Percentiles rank a stretch among this genome's conserved stretches.
phyloP scores from a whole-genome alignment of 2,113 vertebrate species.

The Gallinago media region DNA sequence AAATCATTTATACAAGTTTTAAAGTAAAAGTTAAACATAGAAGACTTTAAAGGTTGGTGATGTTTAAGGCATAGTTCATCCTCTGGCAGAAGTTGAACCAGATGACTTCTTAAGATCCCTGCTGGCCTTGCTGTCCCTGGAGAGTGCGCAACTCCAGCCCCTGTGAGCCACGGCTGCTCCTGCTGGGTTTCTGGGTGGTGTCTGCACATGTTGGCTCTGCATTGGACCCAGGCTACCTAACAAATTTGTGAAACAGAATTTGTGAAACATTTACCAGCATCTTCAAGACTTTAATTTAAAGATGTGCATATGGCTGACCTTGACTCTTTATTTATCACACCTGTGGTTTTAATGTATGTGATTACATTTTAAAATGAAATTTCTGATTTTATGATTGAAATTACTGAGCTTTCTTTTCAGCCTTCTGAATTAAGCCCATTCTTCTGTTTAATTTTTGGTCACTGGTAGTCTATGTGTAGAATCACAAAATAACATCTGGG shows the following conservation, averaged over 20 bases:
- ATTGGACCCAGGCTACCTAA: not conserved
- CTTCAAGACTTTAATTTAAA: not conserved
- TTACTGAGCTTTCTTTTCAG: not conserved
- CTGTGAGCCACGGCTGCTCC: rapidly evolving
- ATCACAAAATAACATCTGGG: not conserved
- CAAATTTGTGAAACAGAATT: not conserved
- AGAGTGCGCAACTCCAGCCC: not conserved
- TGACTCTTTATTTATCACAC: not conserved
- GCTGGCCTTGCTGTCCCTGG: not conserved
- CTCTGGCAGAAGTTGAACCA: not conserved
- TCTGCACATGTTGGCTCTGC: not conserved
- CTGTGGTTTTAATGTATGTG: not conserved
- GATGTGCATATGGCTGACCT: not conserved
- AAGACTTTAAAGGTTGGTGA: not conserved
- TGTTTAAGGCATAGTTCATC: conserved; percentile 3
- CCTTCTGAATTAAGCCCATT: not conserved
- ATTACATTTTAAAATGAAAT: not conserved
- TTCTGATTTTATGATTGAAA: not conserved
- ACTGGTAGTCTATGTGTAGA: not conserved
- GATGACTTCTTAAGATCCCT: not conserved
- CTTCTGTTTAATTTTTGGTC: not conserved
- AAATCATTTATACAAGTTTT: conserved; percentile 5
- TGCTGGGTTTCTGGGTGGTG: not conserved
- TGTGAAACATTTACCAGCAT: not conserved
- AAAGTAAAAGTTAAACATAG: not conserved